Evolutionary conservation across 2,888 invertebrate genomes (phyloP).

Genomic region (Kuschelorhynchus macadamiae): DNA sequence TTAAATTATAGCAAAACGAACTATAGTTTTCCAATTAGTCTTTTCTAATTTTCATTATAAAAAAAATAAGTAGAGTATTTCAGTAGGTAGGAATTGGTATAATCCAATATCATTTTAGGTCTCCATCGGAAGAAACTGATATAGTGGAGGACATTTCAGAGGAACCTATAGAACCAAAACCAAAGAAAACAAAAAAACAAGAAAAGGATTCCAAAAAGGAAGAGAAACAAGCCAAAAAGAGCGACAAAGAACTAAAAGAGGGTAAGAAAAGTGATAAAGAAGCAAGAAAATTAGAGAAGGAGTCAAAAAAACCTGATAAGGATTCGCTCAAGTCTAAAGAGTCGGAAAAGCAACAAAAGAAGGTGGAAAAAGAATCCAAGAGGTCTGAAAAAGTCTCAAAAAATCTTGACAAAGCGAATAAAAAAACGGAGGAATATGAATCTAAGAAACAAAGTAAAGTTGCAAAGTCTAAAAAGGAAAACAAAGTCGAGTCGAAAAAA

Average conservation of each 20-base stretch:
- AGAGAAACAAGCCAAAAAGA: slow-evolving; percentile 37
- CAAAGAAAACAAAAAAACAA: slow-evolving; percentile 48
- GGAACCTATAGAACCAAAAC: slow-evolving; percentile 37
- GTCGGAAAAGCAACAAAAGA: slow-evolving; percentile 57
- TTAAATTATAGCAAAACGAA: no score
- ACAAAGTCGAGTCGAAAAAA: slow-evolving; percentile 46
- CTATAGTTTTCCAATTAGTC: no score
- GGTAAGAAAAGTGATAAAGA: slow-evolving; percentile 41
- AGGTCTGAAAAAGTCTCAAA: slow-evolving; percentile 60
- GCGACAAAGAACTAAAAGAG: slow-evolving; percentile 23
- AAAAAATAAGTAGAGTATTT: no score
- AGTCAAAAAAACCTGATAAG: slow-evolving; percentile 34
- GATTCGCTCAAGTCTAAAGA: slow-evolving; percentile 57
- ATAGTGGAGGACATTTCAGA: slow-evolving; percentile 5
- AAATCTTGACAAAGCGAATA: slow-evolving; percentile 51
- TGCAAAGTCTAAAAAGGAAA: slow-evolving; percentile 60
- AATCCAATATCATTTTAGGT: no score
- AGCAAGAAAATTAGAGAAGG: slow-evolving; percentile 45
- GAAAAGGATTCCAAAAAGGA: slow-evolving; percentile 39
- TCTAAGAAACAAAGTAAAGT: slow-evolving; percentile 51
- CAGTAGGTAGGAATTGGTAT: no score
- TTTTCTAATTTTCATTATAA: no score
- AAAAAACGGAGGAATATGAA: slow-evolving; percentile 58
- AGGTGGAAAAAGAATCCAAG: slow-evolving; percentile 54
- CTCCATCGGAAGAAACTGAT: slow-evolving; percentile 59